phyloP scores from a whole-genome alignment of 2,888 invertebrate species.

The Crocallis elinguaria region DNA sequence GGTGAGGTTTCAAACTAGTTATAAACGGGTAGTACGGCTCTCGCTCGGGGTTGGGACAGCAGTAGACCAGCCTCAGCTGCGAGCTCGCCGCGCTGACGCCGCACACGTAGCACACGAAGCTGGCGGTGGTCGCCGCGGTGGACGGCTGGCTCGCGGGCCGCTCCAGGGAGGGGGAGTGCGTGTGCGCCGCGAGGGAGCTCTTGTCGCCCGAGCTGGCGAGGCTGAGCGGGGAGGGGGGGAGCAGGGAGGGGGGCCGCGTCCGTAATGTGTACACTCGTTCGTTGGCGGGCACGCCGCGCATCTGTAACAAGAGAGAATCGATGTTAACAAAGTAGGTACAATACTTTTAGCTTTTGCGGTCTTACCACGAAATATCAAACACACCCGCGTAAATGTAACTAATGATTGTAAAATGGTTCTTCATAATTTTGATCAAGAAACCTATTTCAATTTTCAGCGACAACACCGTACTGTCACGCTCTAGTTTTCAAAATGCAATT shows the following conservation, averaged over 20 bases:
- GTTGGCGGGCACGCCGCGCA: slow-evolving; percentile 89
- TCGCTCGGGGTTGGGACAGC: slow-evolving; percentile 92
- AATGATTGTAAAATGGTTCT: no score
- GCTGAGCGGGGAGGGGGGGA: slow-evolving; percentile 37
- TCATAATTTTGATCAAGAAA: no score
- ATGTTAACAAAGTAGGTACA: no score
- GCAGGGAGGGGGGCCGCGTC: slow-evolving; percentile 88
- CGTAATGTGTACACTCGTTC: slow-evolving; percentile 93
- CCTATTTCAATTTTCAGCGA: no score
- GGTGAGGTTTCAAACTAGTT: slow-evolving; percentile 90
- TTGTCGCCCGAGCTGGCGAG: slow-evolving; percentile 78
- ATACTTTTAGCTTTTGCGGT: no score
- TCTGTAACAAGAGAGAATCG: slow-evolving; percentile 61
- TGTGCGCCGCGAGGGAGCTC: slow-evolving; percentile 57
- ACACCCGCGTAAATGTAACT: no score
- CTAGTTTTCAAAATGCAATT: no score
- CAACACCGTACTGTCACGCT: no score
- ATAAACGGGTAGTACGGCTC: slow-evolving; percentile 97
- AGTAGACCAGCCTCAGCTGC: slow-evolving; percentile 92
- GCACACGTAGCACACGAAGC: slow-evolving; percentile 96
- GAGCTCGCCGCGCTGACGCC: slow-evolving; percentile 92
- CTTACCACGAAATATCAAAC: no score
- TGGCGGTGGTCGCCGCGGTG: slow-evolving; percentile 60
- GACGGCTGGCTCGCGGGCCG: slow-evolving; percentile 59
- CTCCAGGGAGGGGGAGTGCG: slow-evolving; percentile 67